Percentiles rank a stretch among this genome's conserved stretches.
phyloP scores from a whole-genome alignment of 2,113 vertebrate genomes.

The Chaetodon trifascialis region DNA sequence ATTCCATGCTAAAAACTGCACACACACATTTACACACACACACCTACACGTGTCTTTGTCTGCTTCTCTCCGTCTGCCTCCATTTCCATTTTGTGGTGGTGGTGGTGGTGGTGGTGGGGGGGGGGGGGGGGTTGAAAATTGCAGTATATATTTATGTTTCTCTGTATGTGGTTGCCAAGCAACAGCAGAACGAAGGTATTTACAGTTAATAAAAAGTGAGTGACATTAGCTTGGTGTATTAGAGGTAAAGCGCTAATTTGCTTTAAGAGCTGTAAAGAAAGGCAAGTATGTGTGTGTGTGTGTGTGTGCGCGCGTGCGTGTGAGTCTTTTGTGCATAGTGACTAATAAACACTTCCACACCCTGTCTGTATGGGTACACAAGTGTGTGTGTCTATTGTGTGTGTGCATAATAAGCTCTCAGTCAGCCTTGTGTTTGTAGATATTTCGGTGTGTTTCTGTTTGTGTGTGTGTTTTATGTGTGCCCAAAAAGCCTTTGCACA shows the following conservation, averaged over 20 bases:
- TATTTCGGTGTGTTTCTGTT: constrained; percentile 18
- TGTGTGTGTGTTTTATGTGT: constrained; percentile 8
- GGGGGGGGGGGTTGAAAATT: constrained; percentile 44
- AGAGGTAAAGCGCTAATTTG: constrained; percentile 74
- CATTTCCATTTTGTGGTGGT: constrained; percentile 57
- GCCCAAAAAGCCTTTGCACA: not conserved
- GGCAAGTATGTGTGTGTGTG: constrained; percentile 8
- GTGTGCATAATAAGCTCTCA: constrained; percentile 31
- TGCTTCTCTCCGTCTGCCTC: constrained; percentile 53
- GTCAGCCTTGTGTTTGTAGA: constrained; percentile 28
- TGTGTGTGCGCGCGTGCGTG: constrained; percentile 12
- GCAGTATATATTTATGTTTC: constrained; percentile 78
- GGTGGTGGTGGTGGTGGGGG: too few relatives aligned
- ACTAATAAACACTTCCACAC: constrained; percentile 35
- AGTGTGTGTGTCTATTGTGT: constrained; percentile 2
- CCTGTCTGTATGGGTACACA: not conserved
- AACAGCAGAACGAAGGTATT: constrained; percentile 78
- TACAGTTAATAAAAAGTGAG: constrained; percentile 84
- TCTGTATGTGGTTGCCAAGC: constrained; percentile 77
- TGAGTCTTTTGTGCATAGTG: constrained; percentile 28
- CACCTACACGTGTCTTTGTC: constrained; percentile 54
- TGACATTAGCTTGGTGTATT: constrained; percentile 77
- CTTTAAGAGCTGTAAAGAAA: constrained; percentile 66
- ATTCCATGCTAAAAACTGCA: not conserved
- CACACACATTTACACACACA: constrained; percentile 26